These are phyloP conservation scores for Chloropsis cyanopogon DNA, from an alignment of 2,113 vertebrate species.

Conservation along the genomic window DNA sequence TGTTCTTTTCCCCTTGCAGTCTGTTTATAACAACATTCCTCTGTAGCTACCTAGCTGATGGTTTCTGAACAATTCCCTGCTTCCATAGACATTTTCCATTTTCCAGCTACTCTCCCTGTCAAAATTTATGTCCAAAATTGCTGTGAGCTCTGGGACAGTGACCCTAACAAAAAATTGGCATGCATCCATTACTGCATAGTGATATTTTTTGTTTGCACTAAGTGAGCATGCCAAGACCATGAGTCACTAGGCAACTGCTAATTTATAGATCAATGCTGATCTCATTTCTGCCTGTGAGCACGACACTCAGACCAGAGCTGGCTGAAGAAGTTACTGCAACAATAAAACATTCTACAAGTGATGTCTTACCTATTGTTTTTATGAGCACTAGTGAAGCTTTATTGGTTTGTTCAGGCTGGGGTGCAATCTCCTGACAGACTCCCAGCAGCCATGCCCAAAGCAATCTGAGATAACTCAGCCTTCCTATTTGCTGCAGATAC, in stretches of 20 bases:
- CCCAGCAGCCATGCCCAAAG: background rate
- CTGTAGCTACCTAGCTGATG: background rate
- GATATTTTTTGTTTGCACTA: slow-evolving; percentile 35
- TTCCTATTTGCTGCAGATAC: background rate
- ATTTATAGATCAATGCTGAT: slow-evolving; percentile 53
- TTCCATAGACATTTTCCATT: background rate
- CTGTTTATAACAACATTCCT: background rate
- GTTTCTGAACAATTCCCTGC: background rate
- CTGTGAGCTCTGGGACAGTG: background rate
- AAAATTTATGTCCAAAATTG: background rate
- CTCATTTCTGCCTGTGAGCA: slow-evolving; percentile 14
- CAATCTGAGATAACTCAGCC: background rate
- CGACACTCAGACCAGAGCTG: background rate
- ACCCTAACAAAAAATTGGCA: background rate
- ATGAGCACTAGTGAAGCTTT: background rate
- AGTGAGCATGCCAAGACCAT: background rate
- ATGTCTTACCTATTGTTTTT: background rate
- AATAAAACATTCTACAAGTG: background rate
- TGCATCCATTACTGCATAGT: slow-evolving; percentile 5
- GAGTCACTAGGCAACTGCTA: slow-evolving; percentile 54
- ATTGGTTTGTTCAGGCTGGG: background rate
- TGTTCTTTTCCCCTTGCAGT: background rate
- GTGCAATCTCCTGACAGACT: background rate
- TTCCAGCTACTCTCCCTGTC: background rate
- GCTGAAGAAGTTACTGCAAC: background rate